phyloP scores from a whole-genome alignment of 2,888 invertebrate genomes.

The Pandemis heparana region DNA sequence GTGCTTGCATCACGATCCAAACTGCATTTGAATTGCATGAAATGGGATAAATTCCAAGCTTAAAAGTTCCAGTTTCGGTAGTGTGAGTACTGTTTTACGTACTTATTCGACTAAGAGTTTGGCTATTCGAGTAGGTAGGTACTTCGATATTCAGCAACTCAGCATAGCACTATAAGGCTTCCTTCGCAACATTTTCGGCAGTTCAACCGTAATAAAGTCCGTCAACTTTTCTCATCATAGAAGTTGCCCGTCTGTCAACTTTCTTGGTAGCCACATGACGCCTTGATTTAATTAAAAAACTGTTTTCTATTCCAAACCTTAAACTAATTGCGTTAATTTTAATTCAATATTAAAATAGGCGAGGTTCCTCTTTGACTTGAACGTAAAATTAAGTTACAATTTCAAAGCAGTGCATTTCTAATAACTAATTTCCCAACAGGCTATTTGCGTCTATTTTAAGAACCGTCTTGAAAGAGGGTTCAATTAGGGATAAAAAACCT shows the following conservation, averaged over 20 bases:
- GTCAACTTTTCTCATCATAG: conserved; percentile 25
- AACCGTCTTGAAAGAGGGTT: conserved; percentile 2
- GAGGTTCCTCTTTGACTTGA: background rate
- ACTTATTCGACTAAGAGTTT: too few species aligned
- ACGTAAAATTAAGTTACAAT: background rate
- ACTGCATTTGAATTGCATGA: background rate
- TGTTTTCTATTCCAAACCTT: background rate
- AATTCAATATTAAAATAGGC: background rate
- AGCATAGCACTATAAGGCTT: conserved; percentile 4
- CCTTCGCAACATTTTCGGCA: background rate
- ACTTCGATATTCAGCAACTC: too few species aligned
- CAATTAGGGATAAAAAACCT: conserved; percentile 15
- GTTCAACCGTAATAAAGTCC: conserved; percentile 9
- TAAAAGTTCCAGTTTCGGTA: too few species aligned
- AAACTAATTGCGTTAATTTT: background rate
- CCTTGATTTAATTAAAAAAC: conserved; percentile 14
- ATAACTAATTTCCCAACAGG: background rate
- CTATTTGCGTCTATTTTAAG: background rate
- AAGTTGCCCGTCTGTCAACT: conserved; percentile 9
- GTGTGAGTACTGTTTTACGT: too few species aligned
- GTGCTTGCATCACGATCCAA: background rate
- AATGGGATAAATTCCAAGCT: background rate
- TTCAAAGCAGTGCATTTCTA: background rate
- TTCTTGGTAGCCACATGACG: conserved; percentile 20
- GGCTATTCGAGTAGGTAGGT: too few species aligned